These are phyloP conservation scores for Hipposideros larvatus DNA, from an alignment of 2,797 vertebrate genomes.

Conservation along the genomic window DNA sequence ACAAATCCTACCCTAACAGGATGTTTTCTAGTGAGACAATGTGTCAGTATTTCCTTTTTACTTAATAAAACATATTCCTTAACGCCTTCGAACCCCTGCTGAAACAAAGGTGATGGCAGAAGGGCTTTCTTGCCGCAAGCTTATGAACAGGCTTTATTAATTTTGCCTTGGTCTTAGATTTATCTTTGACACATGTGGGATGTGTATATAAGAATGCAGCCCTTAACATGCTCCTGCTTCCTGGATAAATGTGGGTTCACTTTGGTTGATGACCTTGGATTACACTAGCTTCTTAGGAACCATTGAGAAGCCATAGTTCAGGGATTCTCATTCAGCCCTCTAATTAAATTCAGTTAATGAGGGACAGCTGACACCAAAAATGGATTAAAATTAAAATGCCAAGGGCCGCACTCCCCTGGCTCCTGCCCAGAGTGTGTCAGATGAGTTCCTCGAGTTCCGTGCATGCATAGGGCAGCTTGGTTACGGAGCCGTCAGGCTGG, in stretches of 20 bases:
- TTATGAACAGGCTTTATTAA: neutral
- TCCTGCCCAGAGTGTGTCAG: neutral
- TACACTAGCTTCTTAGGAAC: neutral
- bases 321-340: neutral
- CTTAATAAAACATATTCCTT: neutral
- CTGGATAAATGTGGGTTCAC: neutral
- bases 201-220: neutral
- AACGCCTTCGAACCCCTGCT: neutral
- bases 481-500: neutral
- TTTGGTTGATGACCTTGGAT: neutral
- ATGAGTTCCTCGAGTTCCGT: neutral
- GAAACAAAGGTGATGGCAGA: neutral
- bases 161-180: neutral
- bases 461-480: neutral
- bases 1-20: neutral
- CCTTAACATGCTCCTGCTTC: neutral
- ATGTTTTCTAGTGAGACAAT: neutral
- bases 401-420: neutral
- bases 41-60: neutral
- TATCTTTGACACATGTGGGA: neutral
- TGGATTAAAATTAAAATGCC: constrained; percentile 62
- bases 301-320: neutral
- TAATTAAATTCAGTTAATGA: constrained; percentile 36
- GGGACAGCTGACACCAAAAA: constrained; percentile 43
- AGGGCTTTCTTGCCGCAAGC: neutral